Conservation (phyloP, 2,888 invertebrate genomes). For the Eristalinus aeneus region DNA sequence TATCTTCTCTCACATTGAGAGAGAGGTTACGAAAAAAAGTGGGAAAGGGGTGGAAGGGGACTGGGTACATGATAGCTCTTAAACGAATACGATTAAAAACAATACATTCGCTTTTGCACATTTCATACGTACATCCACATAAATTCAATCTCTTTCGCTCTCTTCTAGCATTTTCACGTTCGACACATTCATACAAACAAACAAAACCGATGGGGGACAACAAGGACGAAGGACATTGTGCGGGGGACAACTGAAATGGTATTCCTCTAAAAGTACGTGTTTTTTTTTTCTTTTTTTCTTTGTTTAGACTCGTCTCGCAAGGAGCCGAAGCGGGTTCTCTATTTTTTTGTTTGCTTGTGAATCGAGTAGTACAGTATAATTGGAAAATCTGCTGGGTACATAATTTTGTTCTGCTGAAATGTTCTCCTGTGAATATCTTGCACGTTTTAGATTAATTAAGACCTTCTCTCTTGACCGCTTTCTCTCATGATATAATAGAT, state of each 20-base stretch:
- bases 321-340: neutral
- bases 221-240: neutral
- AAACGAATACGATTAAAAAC: slow-evolving; percentile 14
- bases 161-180: neutral
- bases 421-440: neutral
- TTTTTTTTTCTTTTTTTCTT: neutral
- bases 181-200: slow-evolving; percentile 38
- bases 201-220: neutral
- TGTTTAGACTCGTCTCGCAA: neutral
- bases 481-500: slow-evolving; percentile 24
- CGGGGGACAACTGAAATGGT: neutral
- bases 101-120: slow-evolving; percentile 21
- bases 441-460: slow-evolving; percentile 2
- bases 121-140: slow-evolving; percentile 8
- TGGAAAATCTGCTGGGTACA: neutral
- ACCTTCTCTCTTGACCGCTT: slow-evolving; percentile 4
- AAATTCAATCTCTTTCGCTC: neutral
- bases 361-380: neutral
- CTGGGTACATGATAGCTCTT: neutral
- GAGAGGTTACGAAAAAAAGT: neutral
- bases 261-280: neutral
- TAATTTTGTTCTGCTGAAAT: neutral
- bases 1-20: neutral
- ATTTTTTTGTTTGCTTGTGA: neutral
- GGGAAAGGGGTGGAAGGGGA: neutral